Conservation (phyloP, 2,888 invertebrate species). For the Tiliacea aurago region DNA sequence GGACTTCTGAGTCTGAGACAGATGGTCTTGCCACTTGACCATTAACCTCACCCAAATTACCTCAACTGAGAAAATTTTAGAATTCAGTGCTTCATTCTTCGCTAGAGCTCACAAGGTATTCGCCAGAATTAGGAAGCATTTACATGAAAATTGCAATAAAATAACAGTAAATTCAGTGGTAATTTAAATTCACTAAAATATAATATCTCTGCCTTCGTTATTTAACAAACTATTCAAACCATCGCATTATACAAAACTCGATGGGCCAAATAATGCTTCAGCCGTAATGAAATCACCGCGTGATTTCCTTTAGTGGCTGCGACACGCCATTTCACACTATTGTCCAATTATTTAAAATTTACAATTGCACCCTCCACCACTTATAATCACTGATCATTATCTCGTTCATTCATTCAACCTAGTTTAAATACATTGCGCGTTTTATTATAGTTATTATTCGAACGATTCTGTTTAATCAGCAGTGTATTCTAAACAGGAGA, state of each 20-base stretch:
- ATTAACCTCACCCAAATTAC: no score
- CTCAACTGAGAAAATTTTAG: neutral
- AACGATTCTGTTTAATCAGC: slow-evolving; percentile 67
- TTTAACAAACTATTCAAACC: slow-evolving; percentile 57
- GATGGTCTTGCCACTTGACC: no score
- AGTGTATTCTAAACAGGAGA: slow-evolving; percentile 69
- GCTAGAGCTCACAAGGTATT: neutral
- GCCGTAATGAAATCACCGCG: slow-evolving; percentile 59
- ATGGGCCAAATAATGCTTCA: slow-evolving; percentile 49
- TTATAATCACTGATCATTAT: slow-evolving; percentile 51
- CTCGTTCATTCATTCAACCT: slow-evolving; percentile 36
- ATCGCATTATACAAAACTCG: slow-evolving; percentile 47
- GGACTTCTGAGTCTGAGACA: no score
- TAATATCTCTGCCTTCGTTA: slow-evolving; percentile 20
- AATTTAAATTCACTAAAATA: slow-evolving; percentile 32
- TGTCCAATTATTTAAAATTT: slow-evolving; percentile 69
- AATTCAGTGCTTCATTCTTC: neutral
- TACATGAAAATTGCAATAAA: slow-evolving; percentile 22
- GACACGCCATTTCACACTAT: slow-evolving; percentile 64
- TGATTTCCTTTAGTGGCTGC: slow-evolving; percentile 60
- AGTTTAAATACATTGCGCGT: slow-evolving; percentile 56
- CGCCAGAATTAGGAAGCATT: neutral
- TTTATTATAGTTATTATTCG: slow-evolving; percentile 62
- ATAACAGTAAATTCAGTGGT: slow-evolving; percentile 22
- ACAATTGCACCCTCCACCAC: slow-evolving; percentile 56